These are phyloP conservation scores for Lytechinus variegatus DNA, from an alignment of 35 echinoderm and acorn worm genomes.

Conservation along the genomic window DNA sequence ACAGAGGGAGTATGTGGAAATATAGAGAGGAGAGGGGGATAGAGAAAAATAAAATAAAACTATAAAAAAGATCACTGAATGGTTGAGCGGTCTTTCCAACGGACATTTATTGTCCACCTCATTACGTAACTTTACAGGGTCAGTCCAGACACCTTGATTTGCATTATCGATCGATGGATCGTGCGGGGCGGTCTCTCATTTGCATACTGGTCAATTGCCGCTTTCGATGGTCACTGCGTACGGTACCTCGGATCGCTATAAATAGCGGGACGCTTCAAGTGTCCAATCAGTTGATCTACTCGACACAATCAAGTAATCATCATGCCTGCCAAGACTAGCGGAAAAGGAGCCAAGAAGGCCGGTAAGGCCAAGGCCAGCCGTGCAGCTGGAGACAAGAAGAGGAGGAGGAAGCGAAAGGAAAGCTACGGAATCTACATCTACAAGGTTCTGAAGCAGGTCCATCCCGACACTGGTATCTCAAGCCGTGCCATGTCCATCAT, in stretches of 20 bases:
- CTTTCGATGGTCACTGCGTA: neutral
- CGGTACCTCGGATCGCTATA: conserved; percentile 42
- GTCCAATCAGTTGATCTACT: neutral
- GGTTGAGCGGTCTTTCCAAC: neutral
- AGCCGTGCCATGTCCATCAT: conserved; percentile 94
- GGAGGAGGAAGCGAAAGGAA: conserved; percentile 66
- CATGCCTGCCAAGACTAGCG: conserved; percentile 63
- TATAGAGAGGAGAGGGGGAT: too few species aligned
- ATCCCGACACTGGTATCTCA: conserved; percentile 96
- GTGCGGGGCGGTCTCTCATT: conserved; percentile 44
- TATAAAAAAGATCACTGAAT: neutral
- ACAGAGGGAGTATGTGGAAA: too few species aligned
- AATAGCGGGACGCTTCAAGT: neutral
- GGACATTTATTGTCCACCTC: neutral
- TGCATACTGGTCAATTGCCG: conserved; percentile 5
- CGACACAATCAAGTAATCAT: neutral
- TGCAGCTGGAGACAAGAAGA: conserved; percentile 57
- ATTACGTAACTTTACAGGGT: neutral
- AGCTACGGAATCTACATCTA: conserved; percentile 94
- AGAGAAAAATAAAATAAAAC: too few species aligned
- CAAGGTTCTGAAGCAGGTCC: conserved; percentile 97
- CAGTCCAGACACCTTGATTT: neutral
- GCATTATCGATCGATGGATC: neutral
- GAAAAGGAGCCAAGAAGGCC: conserved; percentile 73
- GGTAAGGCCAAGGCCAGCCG: conserved; percentile 66